Percentiles rank a stretch among this genome's conserved stretches.
Evolutionary conservation across 2,888 invertebrate species (phyloP).

Genomic region (Phyto melanocephala): DNA sequence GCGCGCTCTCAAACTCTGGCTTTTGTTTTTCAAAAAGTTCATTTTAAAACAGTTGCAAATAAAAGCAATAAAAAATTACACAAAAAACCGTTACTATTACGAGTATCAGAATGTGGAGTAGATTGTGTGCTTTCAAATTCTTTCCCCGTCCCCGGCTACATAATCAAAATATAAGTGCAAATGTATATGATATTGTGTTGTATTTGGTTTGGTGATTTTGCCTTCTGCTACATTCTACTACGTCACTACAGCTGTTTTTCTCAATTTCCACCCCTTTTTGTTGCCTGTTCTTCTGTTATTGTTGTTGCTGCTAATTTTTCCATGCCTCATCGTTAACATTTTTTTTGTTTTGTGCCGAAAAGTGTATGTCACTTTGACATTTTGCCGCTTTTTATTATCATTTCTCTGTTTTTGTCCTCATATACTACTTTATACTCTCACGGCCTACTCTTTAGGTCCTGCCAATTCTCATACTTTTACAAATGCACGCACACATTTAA

Average conservation of each 20-base stretch:
- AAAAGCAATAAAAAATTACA: neutral
- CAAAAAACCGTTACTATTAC: constrained; percentile 47
- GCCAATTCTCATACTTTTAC: constrained; percentile 21
- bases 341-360: constrained; percentile 10
- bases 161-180: no score
- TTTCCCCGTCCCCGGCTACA: neutral
- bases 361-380: constrained; percentile 68
- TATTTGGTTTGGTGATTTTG: constrained; percentile 6
- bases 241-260: constrained; percentile 64
- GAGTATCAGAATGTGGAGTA: constrained; percentile 56
- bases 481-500: neutral
- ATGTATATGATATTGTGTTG: no score
- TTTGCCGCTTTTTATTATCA: constrained; percentile 74
- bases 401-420: constrained; percentile 77
- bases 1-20: constrained; percentile 59
- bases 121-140: constrained; percentile 23
- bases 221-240: constrained; percentile 52
- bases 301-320: constrained; percentile 34
- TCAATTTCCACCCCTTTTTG: constrained; percentile 36
- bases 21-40: constrained; percentile 7
- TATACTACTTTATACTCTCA: constrained; percentile 67
- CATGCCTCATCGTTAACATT: neutral
- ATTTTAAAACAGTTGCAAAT: constrained; percentile 19
- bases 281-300: constrained; percentile 55
- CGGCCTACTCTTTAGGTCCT: no score